Percentiles rank a stretch among this genome's conserved stretches.
Conservation (phyloP, 2,113 vertebrate species). For the Oncorhynchus kisutch region DNA sequence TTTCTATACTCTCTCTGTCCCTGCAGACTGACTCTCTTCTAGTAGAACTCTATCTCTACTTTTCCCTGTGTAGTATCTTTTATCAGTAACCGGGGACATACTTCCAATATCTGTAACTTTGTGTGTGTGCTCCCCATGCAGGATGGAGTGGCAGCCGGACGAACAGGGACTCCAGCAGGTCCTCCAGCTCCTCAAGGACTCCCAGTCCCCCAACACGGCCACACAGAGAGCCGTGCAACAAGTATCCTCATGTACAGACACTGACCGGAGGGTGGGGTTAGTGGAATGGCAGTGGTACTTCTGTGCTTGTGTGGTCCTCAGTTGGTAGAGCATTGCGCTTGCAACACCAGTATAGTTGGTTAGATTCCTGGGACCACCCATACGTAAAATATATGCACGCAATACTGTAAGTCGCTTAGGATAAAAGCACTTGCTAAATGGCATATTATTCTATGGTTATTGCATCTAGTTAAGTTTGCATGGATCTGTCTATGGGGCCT, state of each 20-base stretch:
- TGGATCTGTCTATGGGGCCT: no score
- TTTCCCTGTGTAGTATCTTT: no score
- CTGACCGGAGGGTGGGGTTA: neutral
- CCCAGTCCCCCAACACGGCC: slow-evolving; percentile 91
- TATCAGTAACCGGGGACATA: neutral
- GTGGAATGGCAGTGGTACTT: neutral
- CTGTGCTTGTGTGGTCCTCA: neutral
- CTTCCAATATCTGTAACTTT: neutral
- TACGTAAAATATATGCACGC: no score
- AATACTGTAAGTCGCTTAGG: no score
- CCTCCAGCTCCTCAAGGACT: slow-evolving; percentile 92
- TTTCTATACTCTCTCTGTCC: rapidly evolving
- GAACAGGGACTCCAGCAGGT: slow-evolving; percentile 95
- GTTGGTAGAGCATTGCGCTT: no score
- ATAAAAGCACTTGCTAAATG: no score
- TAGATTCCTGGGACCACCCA: no score
- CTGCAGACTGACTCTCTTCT: neutral
- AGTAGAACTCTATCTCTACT: neutral
- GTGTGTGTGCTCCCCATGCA: slow-evolving; percentile 17
- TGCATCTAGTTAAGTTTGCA: neutral
- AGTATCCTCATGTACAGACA: slow-evolving; percentile 76
- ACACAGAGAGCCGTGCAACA: slow-evolving; percentile 92
- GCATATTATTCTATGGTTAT: neutral
- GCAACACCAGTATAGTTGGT: no score
- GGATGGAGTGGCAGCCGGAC: slow-evolving; percentile 96